A percentile compares a stretch with the other conserved stretches of the same genome.
Conservation (phyloP, 1,140 invertebrate genomes). For the Drosophila parabipectinata region DNA sequence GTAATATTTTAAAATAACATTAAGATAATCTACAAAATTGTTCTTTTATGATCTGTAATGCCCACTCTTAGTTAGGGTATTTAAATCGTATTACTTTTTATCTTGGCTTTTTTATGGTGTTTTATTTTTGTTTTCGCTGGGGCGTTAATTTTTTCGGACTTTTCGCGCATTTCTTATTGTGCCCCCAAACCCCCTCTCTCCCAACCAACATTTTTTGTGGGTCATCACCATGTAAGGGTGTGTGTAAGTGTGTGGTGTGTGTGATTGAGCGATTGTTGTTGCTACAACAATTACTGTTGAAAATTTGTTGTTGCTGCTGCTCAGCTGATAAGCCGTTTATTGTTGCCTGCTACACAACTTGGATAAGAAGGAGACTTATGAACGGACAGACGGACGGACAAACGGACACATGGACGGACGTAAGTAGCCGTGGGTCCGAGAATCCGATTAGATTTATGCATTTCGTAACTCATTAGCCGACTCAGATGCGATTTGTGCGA, state of each 20-base stretch:
- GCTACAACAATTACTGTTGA: slow-evolving; percentile 3
- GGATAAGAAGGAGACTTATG: slow-evolving; percentile 29
- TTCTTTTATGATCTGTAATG: not conserved
- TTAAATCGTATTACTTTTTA: slow-evolving; percentile 12
- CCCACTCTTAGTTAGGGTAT: slow-evolving; percentile 11
- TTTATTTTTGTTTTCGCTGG: slow-evolving; percentile 1
- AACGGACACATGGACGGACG: slow-evolving; percentile 1
- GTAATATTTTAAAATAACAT: not conserved
- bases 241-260: slow-evolving; percentile 22
- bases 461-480: slow-evolving; percentile 54
- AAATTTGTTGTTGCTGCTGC: slow-evolving; percentile 9
- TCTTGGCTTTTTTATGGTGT: slow-evolving; percentile 10
- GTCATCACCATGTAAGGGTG: slow-evolving; percentile 39
- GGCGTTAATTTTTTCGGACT: slow-evolving; percentile 55
- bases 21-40: not conserved
- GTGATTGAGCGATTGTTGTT: slow-evolving; percentile 36
- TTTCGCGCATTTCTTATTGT: slow-evolving; percentile 49
- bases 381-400: slow-evolving; percentile 3
- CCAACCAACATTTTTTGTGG: slow-evolving; percentile 33
- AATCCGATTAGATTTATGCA: slow-evolving; percentile 60
- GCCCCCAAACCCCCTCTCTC: not conserved
- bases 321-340: slow-evolving; percentile 66
- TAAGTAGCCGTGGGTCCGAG: slow-evolving; percentile 20
- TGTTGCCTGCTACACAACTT: slow-evolving; percentile 30
- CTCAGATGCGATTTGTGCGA: slow-evolving; percentile 39